Percentiles rank a stretch among this genome's conserved stretches.
Evolutionary conservation across 2,113 vertebrate genomes (phyloP).

Genomic region (Phrynosoma platyrhinos): DNA sequence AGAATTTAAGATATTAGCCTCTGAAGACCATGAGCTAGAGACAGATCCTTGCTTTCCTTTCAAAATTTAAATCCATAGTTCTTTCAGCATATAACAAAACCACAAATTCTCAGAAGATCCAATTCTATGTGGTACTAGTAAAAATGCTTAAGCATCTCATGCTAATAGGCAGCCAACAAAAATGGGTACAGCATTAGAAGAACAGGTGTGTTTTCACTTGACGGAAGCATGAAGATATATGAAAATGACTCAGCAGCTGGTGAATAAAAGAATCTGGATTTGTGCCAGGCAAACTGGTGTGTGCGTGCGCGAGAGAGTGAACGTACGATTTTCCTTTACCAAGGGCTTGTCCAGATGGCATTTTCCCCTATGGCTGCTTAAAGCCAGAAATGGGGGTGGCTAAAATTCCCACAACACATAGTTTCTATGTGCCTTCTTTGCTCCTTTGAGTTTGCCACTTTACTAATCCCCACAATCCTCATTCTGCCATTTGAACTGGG

Average conservation of each 20-base stretch:
- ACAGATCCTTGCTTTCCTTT: background rate
- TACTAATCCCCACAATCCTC: background rate
- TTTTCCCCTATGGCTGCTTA: slow-evolving; percentile 22
- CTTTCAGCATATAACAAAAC: slow-evolving; percentile 38
- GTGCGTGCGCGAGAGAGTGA: background rate
- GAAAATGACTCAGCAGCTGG: slow-evolving; percentile 85
- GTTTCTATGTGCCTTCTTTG: background rate
- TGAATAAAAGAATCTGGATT: slow-evolving; percentile 79
- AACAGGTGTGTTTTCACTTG: slow-evolving; percentile 85
- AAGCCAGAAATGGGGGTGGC: slow-evolving; percentile 4
- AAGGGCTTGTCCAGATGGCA: slow-evolving; percentile 40
- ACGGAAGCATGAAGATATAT: slow-evolving; percentile 78
- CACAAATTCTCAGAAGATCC: slow-evolving; percentile 56
- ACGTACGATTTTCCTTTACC: slow-evolving; percentile 5
- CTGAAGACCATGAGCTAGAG: background rate
- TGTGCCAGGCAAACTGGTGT: slow-evolving; percentile 77
- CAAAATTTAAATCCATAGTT: background rate
- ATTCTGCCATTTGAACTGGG: background rate
- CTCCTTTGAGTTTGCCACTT: background rate
- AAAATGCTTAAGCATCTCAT: slow-evolving; percentile 72
- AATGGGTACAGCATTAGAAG: slow-evolving; percentile 76
- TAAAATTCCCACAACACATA: slow-evolving; percentile 6
- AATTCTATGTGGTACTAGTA: slow-evolving; percentile 56
- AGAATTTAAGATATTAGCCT: background rate
- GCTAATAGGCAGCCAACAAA: slow-evolving; percentile 72